phyloP scores from a whole-genome alignment of 2,888 invertebrate genomes.

The Thera britannica region DNA sequence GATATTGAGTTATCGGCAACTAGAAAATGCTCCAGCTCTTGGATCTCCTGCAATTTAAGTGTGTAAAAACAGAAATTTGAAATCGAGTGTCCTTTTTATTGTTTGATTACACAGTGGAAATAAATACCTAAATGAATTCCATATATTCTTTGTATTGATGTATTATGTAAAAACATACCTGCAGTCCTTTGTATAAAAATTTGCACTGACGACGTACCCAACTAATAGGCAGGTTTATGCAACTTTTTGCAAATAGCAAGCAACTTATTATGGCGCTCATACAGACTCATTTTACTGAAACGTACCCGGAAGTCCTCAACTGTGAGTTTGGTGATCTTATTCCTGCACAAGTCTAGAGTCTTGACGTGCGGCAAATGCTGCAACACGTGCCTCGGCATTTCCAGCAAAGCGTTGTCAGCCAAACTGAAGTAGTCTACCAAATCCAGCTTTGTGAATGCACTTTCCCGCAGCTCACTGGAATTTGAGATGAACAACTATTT shows the following conservation, averaged over 20 bases:
- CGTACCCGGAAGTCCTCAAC: constrained; percentile 91
- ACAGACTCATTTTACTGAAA: neutral
- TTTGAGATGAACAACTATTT: neutral
- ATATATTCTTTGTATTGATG: no score
- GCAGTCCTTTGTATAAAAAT: no score
- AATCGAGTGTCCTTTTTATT: no score
- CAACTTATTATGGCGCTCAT: no score
- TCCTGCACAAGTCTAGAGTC: constrained; percentile 92
- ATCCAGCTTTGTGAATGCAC: constrained; percentile 90
- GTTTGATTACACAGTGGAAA: no score
- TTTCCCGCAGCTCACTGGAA: constrained; percentile 88
- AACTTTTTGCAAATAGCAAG: no score
- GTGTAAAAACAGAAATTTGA: no score
- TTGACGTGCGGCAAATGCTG: constrained; percentile 90
- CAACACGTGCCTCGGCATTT: constrained; percentile 91
- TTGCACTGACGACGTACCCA: neutral
- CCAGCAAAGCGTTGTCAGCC: constrained; percentile 90
- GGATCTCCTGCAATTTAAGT: constrained; percentile 65
- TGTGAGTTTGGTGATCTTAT: constrained; percentile 89
- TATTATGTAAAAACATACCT: no score
- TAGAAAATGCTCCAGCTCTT: constrained; percentile 87
- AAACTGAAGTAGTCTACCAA: constrained; percentile 91
- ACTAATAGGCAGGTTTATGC: neutral
- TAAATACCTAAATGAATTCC: no score
- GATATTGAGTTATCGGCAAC: constrained; percentile 91